A percentile compares a stretch with the other conserved stretches of the same genome.
Conservation (phyloP, 1,140 invertebrate genomes). For the Diabrotica virgifera region DNA sequence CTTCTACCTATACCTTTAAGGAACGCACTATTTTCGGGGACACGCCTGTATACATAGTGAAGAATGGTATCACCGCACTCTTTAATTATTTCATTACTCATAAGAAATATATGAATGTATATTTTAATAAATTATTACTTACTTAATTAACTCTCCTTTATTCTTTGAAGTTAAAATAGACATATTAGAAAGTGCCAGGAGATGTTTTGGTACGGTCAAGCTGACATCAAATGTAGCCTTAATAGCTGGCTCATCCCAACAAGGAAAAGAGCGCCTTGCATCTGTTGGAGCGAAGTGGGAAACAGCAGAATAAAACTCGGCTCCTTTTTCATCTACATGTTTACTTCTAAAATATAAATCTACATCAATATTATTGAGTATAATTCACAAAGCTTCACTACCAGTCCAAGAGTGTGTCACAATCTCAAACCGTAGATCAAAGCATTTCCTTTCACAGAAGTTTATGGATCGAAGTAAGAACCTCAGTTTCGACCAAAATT, state of each 20-base stretch:
- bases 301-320: constrained; percentile 79
- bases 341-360: constrained; percentile 62
- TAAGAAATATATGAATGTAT: background rate
- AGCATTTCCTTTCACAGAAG: background rate
- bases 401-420: no score
- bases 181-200: constrained; percentile 93
- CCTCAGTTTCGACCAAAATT: background rate
- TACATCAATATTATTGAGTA: background rate
- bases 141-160: background rate
- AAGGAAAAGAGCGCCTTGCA: constrained; percentile 90
- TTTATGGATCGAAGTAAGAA: no score
- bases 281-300: constrained; percentile 94
- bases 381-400: no score
- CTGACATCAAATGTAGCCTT: constrained; percentile 94
- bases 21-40: no score
- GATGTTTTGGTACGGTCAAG: constrained; percentile 71
- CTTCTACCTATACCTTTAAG: no score
- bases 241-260: constrained; percentile 95
- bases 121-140: background rate
- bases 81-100: background rate
- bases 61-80: background rate
- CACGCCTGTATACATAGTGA: background rate
- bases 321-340: constrained; percentile 69
- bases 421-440: background rate
- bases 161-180: constrained; percentile 56